phyloP scores from a whole-genome alignment of 2,797 vertebrate genomes.

The Dallia pectoralis region DNA sequence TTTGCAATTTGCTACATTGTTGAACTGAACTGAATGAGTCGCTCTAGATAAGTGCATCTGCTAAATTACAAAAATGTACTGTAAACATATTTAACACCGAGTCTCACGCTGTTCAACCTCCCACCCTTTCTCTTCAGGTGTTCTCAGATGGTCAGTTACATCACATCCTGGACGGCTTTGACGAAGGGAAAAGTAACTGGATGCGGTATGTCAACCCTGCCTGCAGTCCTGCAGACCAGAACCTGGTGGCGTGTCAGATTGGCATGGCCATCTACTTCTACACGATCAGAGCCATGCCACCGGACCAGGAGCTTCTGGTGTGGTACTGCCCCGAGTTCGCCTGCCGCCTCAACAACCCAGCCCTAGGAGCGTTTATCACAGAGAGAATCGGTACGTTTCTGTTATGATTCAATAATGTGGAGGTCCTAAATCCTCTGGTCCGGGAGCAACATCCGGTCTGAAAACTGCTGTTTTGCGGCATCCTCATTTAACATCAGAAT shows the following conservation, averaged over 20 bases:
- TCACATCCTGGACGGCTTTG: slow-evolving; percentile 91
- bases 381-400: slow-evolving; percentile 80
- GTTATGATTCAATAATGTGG: neutral
- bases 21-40: too few species aligned
- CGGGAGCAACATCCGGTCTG: neutral
- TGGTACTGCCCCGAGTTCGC: slow-evolving; percentile 92
- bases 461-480: neutral
- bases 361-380: slow-evolving; percentile 78
- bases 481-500: neutral
- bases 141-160: slow-evolving; percentile 83
- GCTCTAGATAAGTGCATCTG: neutral
- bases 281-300: slow-evolving; percentile 85
- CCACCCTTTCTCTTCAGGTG: slow-evolving; percentile 70
- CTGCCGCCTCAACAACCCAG: slow-evolving; percentile 86
- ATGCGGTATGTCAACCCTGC: slow-evolving; percentile 95
- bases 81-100: neutral
- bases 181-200: slow-evolving; percentile 92
- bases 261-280: slow-evolving; percentile 93
- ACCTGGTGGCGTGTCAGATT: slow-evolving; percentile 90
- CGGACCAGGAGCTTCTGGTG: slow-evolving; percentile 90
- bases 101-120: neutral
- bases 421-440: neutral
- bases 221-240: slow-evolving; percentile 81
- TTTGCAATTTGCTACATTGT: too few species aligned
- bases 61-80: neutral